Conservation (phyloP, 2,888 invertebrate genomes). For the Phlogophora meticulosa region DNA sequence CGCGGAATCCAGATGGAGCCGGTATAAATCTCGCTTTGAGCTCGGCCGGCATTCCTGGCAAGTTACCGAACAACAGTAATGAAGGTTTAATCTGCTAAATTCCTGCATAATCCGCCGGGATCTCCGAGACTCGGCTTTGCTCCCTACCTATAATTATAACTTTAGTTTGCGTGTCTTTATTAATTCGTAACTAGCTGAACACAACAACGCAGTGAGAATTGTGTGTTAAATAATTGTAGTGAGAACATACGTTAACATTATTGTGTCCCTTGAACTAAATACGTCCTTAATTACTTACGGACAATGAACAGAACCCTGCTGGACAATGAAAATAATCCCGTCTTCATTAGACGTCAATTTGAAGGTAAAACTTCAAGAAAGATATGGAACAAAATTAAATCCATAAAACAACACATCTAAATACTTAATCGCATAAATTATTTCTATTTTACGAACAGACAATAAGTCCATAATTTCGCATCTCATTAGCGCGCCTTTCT, state of each 20-base stretch:
- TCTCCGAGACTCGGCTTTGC: constrained; percentile 73
- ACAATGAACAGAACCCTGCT: neutral
- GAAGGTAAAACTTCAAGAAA: neutral
- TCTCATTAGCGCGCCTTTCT: constrained; percentile 61
- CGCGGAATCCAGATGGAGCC: constrained; percentile 73
- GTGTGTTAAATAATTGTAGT: constrained; percentile 10
- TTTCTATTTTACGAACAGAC: constrained; percentile 51
- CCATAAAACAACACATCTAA: constrained; percentile 28
- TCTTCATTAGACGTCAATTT: neutral
- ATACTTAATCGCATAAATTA: constrained; percentile 51
- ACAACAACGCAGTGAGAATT: constrained; percentile 8
- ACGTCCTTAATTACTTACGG: neutral
- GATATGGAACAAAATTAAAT: constrained; percentile 17
- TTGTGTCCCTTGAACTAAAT: neutral
- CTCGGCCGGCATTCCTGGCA: constrained; percentile 79
- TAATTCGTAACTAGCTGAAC: constrained; percentile 58
- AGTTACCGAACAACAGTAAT: constrained; percentile 86
- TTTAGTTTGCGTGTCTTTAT: constrained; percentile 59
- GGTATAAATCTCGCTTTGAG: constrained; percentile 84
- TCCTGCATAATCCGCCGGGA: constrained; percentile 80
- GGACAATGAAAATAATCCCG: neutral
- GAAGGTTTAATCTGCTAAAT: constrained; percentile 85
- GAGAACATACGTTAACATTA: neutral
- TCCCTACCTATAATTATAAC: constrained; percentile 71
- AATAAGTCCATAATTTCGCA: constrained; percentile 56